Base-by-base conservation (phyloP, 2,113 vertebrate genomes). In the Alligator mississippiensis region DNA sequence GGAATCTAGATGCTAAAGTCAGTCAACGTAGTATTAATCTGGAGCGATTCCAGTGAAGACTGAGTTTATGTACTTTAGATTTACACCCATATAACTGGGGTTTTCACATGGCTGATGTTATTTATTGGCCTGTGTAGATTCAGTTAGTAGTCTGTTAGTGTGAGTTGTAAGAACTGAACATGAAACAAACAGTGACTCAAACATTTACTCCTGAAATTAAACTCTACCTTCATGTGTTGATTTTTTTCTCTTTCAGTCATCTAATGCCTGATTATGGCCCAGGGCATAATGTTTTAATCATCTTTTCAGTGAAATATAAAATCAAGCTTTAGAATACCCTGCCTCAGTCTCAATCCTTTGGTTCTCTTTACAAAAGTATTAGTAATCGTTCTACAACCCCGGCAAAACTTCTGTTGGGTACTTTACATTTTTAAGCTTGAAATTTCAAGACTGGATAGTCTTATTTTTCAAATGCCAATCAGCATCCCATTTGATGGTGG, bases 231-330 rank as follows among this genome's bases (percentile, higher is more conserved):
- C 2, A 66, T 21, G 4, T 4, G 6, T 57, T 9, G 5, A 4
- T 54, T 60, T 24, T 60, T 11, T 47, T 74, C 47, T 11, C 61
- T 82, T 47, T 25, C 68, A 27, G 28, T 0, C 7, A 61, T 7
- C 1, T 47, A 34, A 54, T 22, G 22, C 82, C 34, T 18, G 2
- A 3, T 3, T 4, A 4, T 9, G 60, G 63, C 47, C 18, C 34
- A 11, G 1, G 54, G 21, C n/a, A 55, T 68, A 19, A 9, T 47
- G 34, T 0, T 0, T 0, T 5, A 55, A 3, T 19, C 24, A 1
- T 28, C 30, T 11, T 57, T 7, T 77, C 28, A 2, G 15, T 28
- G 47, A 76, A 30, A 22, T 12, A 1, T n/a, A 4, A 63, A 87
- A 28, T 16, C 62, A 38, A 47, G 7, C 10, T 47, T 5, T 22